Percentiles rank a stretch among this genome's conserved stretches.
Conservation (phyloP, 2,888 invertebrate genomes). For the Helobdella robusta region DNA sequence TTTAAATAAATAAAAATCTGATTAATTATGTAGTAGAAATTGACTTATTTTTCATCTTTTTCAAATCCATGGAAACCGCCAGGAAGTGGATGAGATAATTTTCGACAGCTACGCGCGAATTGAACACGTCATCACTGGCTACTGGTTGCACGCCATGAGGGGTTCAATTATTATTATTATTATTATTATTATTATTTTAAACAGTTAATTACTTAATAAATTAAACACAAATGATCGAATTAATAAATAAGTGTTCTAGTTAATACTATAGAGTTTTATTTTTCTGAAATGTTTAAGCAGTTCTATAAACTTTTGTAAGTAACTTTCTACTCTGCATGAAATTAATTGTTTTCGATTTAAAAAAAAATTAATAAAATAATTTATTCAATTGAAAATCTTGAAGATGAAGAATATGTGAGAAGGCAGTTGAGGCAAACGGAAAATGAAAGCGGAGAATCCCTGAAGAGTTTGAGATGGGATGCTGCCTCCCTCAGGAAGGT, state of each 20-base stretch:
- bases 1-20: no score
- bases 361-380: no score
- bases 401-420: slow-evolving; percentile 47
- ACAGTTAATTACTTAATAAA: background rate
- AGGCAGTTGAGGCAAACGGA: slow-evolving; percentile 41
- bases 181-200: background rate
- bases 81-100: slow-evolving; percentile 34
- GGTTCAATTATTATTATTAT: slow-evolving; percentile 22
- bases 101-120: slow-evolving; percentile 35
- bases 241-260: no score
- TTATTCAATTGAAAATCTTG: no score
- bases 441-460: slow-evolving; percentile 32
- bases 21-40: no score
- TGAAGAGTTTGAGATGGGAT: slow-evolving; percentile 44
- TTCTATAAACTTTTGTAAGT: no score
- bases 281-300: no score
- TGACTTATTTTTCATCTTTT: no score
- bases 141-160: slow-evolving; percentile 35
- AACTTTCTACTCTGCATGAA: no score
- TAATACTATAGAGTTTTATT: no score
- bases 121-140: slow-evolving; percentile 34
- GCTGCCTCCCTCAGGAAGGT: slow-evolving; percentile 47
- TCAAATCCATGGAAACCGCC: no score
- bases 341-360: no score
- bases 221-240: background rate